Conservation (phyloP, 2,888 invertebrate species). For the Diplolepis rosae region DNA sequence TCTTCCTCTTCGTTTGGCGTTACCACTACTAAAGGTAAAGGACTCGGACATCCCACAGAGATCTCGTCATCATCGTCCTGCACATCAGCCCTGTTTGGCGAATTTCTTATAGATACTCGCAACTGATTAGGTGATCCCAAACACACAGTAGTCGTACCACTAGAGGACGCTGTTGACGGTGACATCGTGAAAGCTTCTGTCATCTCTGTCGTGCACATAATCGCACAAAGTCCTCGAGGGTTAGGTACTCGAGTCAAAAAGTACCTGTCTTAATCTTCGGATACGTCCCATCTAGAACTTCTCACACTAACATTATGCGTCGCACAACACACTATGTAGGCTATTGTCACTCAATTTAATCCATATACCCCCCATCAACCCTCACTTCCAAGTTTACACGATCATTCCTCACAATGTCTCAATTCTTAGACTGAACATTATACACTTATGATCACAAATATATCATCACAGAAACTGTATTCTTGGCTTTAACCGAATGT, state of each 20-base stretch:
- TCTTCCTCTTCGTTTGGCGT: conserved; percentile 75
- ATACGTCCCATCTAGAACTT: conserved; percentile 24
- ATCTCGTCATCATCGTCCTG: conserved; percentile 81
- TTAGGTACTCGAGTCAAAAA: background rate
- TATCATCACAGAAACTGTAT: background rate
- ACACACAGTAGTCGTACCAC: conserved; percentile 63
- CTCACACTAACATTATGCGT: background rate
- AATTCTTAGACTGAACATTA: background rate
- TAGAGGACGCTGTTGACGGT: conserved; percentile 68
- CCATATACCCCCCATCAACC: conserved; percentile 8
- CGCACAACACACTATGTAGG: background rate
- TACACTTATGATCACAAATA: background rate
- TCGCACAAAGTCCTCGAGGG: conserved; percentile 50
- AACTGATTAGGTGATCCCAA: conserved; percentile 74
- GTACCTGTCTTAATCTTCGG: background rate
- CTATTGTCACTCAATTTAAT: background rate
- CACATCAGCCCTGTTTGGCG: conserved; percentile 62
- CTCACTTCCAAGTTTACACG: conserved; percentile 11
- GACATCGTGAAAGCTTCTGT: conserved; percentile 71
- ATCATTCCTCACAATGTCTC: conserved; percentile 11
- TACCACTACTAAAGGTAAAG: conserved; percentile 71
- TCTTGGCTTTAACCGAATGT: background rate
- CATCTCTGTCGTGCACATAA: conserved; percentile 72
- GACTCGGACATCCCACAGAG: conserved; percentile 85
- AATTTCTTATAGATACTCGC: conserved; percentile 75